These are phyloP conservation scores for Aleiodes sp. DNA, from an alignment of 1,140 invertebrate species.

Conservation along the genomic window DNA sequence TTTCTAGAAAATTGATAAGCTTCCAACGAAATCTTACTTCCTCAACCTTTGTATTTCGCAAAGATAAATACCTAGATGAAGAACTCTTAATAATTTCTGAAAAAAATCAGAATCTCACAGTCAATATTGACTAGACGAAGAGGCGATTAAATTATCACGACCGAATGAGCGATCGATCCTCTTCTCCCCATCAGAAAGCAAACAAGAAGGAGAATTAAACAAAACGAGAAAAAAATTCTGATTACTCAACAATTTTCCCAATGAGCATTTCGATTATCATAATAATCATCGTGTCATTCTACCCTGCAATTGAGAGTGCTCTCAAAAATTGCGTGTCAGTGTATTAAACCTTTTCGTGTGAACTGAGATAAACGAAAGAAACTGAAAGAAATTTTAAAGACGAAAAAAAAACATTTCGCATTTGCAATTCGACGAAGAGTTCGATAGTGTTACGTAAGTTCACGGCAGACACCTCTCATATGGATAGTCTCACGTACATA, in stretches of 20 bases:
- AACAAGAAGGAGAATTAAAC: not conserved
- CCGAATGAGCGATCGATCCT: constrained; percentile 6
- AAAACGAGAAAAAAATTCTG: not conserved
- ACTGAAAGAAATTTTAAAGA: no score
- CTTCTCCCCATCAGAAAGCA: not conserved
- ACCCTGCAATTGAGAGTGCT: not conserved
- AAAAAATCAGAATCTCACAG: not conserved
- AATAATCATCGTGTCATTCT: not conserved
- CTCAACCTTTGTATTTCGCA: not conserved
- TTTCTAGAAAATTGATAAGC: no score
- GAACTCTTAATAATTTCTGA: not conserved
- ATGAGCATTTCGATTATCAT: not conserved
- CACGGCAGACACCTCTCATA: constrained; percentile 20
- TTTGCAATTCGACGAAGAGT: constrained; percentile 21
- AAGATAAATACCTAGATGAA: not conserved
- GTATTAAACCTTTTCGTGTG: not conserved
- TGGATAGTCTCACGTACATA: not conserved
- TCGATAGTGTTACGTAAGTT: constrained; percentile 26
- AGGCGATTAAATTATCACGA: constrained; percentile 19
- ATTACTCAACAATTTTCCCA: not conserved
- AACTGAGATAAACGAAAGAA: not conserved
- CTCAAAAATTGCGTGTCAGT: constrained; percentile 5
- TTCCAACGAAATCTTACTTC: no score
- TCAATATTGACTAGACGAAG: constrained; percentile 15
- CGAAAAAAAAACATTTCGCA: no score